Conservation (phyloP, 2,888 invertebrate species). For the Deroplatys truncata region DNA sequence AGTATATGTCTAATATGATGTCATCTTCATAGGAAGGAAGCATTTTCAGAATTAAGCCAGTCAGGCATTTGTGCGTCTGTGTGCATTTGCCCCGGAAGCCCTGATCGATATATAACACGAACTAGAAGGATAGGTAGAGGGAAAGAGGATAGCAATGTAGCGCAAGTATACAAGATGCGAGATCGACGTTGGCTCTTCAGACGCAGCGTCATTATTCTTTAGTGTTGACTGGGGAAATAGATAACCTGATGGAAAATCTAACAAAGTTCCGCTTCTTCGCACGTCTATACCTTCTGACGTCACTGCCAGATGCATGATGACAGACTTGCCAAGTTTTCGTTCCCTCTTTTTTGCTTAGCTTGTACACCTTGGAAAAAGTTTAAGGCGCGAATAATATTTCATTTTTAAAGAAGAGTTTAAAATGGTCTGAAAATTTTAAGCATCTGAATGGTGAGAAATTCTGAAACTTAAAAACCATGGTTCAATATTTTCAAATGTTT, state of each 20-base stretch:
- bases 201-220: background rate
- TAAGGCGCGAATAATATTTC: no score
- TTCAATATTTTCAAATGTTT: no score
- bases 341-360: background rate
- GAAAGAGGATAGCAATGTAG: background rate
- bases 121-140: background rate
- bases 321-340: background rate
- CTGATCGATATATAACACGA: background rate
- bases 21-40: no score
- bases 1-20: no score
- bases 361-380: background rate
- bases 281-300: background rate
- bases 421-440: no score
- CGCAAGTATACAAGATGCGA: background rate
- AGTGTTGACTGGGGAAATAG: background rate
- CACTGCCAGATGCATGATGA: background rate
- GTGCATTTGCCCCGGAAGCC: background rate
- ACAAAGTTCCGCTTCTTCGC: background rate
- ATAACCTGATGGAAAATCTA: background rate
- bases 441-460: no score
- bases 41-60: no score
- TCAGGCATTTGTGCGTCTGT: no score
- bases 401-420: no score
- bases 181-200: background rate
- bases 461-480: no score